Evolutionary conservation across 2,888 invertebrate species (phyloP).

Genomic region (Drosophila leonis): DNA sequence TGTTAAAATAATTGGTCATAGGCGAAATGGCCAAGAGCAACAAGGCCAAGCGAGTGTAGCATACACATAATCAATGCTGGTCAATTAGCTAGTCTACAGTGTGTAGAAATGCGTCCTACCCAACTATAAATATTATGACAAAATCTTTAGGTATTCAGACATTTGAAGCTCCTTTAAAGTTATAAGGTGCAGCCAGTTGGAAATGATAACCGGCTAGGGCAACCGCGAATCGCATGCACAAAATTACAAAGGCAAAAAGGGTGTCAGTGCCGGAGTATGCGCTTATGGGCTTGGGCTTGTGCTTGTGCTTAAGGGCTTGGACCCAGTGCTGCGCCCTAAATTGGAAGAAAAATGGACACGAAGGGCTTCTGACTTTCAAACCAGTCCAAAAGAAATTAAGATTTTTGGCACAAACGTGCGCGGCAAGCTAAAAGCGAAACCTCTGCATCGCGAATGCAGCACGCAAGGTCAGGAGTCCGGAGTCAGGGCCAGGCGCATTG

Average conservation of each 20-base stretch:
- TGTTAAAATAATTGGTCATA: slow-evolving; percentile 68
- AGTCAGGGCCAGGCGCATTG: slow-evolving; percentile 37
- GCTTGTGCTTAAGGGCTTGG: slow-evolving; percentile 14
- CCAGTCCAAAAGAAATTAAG: slow-evolving; percentile 70
- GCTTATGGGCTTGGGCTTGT: slow-evolving; percentile 15
- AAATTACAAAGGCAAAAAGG: slow-evolving; percentile 5
- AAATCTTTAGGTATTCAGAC: background rate
- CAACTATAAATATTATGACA: background rate
- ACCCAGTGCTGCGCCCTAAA: slow-evolving; percentile 61
- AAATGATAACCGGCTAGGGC: slow-evolving; percentile 62
- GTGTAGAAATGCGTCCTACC: background rate
- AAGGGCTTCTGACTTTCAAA: slow-evolving; percentile 47
- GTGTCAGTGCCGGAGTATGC: background rate
- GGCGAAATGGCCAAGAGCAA: slow-evolving; percentile 32
- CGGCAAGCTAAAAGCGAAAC: slow-evolving; percentile 53
- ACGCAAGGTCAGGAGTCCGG: slow-evolving; percentile 69
- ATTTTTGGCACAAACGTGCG: slow-evolving; percentile 77
- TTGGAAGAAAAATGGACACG: slow-evolving; percentile 61
- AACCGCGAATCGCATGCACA: slow-evolving; percentile 31
- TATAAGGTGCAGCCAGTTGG: slow-evolving; percentile 73
- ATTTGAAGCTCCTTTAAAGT: slow-evolving; percentile 47
- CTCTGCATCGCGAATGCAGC: slow-evolving; percentile 58
- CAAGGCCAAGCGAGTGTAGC: slow-evolving; percentile 2
- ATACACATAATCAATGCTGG: background rate
- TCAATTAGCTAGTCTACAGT: background rate